These are phyloP conservation scores for Ormyrus pomaceus DNA, from an alignment of 2,888 invertebrate genomes.

Conservation along the genomic window DNA sequence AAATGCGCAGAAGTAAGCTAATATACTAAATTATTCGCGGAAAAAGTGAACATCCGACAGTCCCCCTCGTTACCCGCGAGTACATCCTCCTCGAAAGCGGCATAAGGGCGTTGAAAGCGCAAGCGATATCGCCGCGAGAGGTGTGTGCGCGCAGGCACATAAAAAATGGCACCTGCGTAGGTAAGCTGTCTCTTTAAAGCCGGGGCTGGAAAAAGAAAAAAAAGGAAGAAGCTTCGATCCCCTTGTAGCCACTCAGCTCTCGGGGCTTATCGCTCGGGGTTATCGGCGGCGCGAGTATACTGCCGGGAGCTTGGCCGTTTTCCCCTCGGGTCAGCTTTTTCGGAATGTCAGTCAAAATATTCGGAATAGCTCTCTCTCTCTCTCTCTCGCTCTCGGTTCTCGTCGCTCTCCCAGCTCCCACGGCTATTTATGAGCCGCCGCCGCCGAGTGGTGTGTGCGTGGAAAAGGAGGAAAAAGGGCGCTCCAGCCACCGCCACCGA, in stretches of 20 bases:
- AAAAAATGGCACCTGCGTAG: not conserved
- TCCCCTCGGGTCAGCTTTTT: conserved; percentile 23
- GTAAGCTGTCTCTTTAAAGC: no score
- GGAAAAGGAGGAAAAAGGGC: not conserved
- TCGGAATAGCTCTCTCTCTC: conserved; percentile 30
- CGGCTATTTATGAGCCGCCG: conserved; percentile 26
- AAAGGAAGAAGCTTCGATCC: conserved; percentile 5
- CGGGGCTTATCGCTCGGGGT: conserved; percentile 29
- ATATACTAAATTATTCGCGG: no score
- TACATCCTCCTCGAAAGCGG: not conserved
- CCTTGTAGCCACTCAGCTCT: not conserved
- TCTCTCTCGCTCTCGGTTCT: not conserved
- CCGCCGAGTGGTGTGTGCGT: no score
- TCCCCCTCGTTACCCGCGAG: no score
- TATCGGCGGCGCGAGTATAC: conserved; percentile 6
- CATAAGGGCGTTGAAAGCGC: not conserved
- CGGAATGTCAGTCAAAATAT: conserved; percentile 55
- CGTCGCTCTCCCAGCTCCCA: not conserved
- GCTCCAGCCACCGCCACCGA: no score
- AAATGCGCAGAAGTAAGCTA: not conserved
- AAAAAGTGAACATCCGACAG: no score
- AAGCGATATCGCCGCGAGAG: not conserved
- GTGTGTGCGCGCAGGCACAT: not conserved
- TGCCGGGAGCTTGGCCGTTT: not conserved
- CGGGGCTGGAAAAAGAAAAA: not conserved